A percentile compares a stretch with the other conserved stretches of the same genome.
These are phyloP conservation scores for Zootoca vivipara DNA, from an alignment of 2,113 vertebrate genomes.

Conservation along the genomic window DNA sequence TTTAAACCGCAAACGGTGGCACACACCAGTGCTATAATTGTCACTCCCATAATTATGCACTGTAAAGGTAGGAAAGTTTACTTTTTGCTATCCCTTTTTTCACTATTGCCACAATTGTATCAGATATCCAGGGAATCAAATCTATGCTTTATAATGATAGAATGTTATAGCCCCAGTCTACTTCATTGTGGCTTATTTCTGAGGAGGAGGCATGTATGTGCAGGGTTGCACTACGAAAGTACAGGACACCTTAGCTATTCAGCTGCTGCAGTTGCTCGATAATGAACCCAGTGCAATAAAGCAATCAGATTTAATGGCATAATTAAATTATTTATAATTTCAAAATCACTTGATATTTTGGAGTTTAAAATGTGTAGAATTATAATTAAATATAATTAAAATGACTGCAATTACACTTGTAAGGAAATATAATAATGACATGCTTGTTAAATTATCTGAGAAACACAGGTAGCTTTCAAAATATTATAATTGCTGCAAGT, in stretches of 20 bases:
- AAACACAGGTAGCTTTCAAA: conserved; percentile 22
- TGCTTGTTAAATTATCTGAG: neutral
- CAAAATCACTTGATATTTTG: conserved; percentile 8
- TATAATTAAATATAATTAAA: conserved; percentile 43
- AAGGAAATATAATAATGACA: conserved; percentile 18
- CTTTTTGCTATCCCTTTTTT: neutral
- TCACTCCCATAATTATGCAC: neutral
- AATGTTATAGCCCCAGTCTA: neutral
- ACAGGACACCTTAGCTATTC: neutral
- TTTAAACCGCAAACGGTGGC: neutral
- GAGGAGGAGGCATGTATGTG: neutral
- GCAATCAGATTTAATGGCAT: neutral
- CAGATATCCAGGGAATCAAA: neutral
- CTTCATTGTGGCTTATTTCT: neutral
- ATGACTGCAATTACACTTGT: conserved; percentile 15
- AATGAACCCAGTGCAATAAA: neutral
- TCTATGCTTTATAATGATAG: neutral
- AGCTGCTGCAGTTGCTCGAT: neutral
- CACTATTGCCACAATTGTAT: neutral
- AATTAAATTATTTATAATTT: conserved; percentile 46
- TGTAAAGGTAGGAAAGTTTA: neutral
- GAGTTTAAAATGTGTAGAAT: conserved; percentile 33
- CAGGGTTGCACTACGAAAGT: neutral
- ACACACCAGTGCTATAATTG: neutral
- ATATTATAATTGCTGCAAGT: neutral